phyloP scores from a whole-genome alignment of 2,113 vertebrate genomes.

The Cheilinus undulatus region DNA sequence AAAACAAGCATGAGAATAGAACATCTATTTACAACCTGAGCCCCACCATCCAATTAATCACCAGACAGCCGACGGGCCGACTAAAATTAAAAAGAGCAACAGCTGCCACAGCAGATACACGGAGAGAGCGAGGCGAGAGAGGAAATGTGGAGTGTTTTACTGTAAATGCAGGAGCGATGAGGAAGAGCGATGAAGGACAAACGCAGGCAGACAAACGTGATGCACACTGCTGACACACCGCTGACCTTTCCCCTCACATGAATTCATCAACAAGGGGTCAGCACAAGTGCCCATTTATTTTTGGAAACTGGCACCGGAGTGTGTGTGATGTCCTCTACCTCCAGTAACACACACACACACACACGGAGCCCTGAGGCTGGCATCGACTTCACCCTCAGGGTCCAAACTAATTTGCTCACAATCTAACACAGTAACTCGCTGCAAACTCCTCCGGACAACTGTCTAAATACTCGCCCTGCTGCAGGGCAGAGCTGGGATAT shows the following conservation, averaged over 20 bases:
- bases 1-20: conserved; percentile 69
- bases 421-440: conserved; percentile 45
- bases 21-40: conserved; percentile 77
- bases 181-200: conserved; percentile 19
- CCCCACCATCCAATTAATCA: conserved; percentile 64
- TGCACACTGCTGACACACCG: conserved; percentile 20
- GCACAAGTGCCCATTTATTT: conserved; percentile 67
- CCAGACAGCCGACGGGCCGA: conserved; percentile 52
- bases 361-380: conserved; percentile 34
- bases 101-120: conserved; percentile 54
- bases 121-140: conserved; percentile 6
- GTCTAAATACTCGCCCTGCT: conserved; percentile 54
- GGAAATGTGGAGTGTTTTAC: conserved; percentile 1
- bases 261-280: conserved; percentile 51
- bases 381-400: conserved; percentile 58
- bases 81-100: conserved; percentile 68
- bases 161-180: conserved; percentile 35
- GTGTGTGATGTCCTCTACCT: conserved; percentile 54
- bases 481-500: conserved; percentile 37
- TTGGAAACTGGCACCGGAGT: conserved; percentile 52
- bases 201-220: conserved; percentile 23
- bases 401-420: conserved; percentile 65
- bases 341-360: conserved; percentile 7
- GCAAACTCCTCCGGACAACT: conserved; percentile 56
- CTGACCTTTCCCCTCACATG: conserved; percentile 55